Evolutionary conservation across 2,888 invertebrate species (phyloP).

Genomic region (Standfussiana lucernea): DNA sequence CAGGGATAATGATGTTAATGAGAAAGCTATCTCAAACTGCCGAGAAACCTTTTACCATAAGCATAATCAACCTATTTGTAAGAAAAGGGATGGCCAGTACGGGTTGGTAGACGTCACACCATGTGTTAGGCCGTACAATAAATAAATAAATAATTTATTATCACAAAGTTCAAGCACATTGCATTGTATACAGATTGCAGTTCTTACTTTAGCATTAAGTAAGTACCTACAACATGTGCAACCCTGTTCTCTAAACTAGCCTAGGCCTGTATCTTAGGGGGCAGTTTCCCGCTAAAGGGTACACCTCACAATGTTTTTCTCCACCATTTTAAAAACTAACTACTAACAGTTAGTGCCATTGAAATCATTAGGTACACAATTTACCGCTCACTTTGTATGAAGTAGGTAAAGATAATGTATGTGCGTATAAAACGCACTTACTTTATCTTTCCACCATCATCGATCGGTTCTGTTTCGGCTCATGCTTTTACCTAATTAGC

Average conservation of each 20-base stretch:
- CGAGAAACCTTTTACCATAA: background rate
- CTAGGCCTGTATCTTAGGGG: background rate
- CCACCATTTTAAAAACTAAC: background rate
- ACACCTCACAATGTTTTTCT: background rate
- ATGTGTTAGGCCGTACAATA: background rate
- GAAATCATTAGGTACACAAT: background rate
- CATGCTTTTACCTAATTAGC: constrained; percentile 40
- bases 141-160: no score
- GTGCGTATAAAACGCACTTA: background rate
- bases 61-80: background rate
- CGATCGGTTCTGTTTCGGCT: constrained; percentile 21
- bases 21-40: background rate
- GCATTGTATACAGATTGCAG: background rate
- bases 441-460: constrained; percentile 3
- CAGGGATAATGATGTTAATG: background rate
- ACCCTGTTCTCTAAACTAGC: background rate
- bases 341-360: background rate
- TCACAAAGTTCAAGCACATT: background rate
- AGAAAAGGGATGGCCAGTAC: background rate
- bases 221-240: background rate
- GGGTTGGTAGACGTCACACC: background rate
- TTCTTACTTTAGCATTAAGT: background rate
- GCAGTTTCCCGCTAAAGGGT: background rate
- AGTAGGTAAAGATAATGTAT: background rate
- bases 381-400: background rate